A percentile compares a stretch with the other conserved stretches of the same genome.
Evolutionary conservation across 2,113 vertebrate genomes (phyloP).

Genomic region (Ictalurus furcatus): DNA sequence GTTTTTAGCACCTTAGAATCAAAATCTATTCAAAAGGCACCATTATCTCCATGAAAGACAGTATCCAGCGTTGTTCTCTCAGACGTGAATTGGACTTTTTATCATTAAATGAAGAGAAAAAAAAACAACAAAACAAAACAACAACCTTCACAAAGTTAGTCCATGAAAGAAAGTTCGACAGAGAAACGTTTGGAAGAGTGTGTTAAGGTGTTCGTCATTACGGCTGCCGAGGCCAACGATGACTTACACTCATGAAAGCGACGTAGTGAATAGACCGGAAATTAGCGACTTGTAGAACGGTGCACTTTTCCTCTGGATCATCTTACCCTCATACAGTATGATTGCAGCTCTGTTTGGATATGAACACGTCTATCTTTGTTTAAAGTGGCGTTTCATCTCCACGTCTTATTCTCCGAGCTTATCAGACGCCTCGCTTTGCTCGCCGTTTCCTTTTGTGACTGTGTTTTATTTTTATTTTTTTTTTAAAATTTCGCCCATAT

Average conservation of each 20-base stretch:
- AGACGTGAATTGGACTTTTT: conserved; percentile 26
- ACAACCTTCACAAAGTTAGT: not conserved
- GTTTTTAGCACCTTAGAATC: conserved; percentile 31
- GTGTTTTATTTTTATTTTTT: conserved; percentile 41
- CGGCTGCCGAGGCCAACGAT: conserved; percentile 11
- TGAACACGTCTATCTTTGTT: conserved; percentile 5
- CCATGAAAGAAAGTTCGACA: conserved; percentile 23
- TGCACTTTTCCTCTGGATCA: not conserved
- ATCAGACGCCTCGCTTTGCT: conserved; percentile 3
- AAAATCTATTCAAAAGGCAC: conserved; percentile 37
- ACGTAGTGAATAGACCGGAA: not conserved
- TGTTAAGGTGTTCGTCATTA: conserved; percentile 10
- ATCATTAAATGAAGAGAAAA: conserved; percentile 28
- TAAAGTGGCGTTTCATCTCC: conserved; percentile 20
- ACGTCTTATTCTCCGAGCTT: not conserved
- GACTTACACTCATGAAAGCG: not conserved
- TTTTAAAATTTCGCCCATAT: conserved; percentile 71
- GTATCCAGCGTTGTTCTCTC: conserved; percentile 5
- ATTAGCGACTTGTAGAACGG: not conserved
- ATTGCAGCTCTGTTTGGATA: conserved; percentile 13
- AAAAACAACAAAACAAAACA: not conserved
- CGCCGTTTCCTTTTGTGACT: conserved; percentile 68
- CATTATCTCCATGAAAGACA: conserved; percentile 33
- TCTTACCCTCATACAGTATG: not conserved
- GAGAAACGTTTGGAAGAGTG: not conserved